Conservation (phyloP, 2,797 vertebrate genomes). For the Ctenopoma kingsleyae region DNA sequence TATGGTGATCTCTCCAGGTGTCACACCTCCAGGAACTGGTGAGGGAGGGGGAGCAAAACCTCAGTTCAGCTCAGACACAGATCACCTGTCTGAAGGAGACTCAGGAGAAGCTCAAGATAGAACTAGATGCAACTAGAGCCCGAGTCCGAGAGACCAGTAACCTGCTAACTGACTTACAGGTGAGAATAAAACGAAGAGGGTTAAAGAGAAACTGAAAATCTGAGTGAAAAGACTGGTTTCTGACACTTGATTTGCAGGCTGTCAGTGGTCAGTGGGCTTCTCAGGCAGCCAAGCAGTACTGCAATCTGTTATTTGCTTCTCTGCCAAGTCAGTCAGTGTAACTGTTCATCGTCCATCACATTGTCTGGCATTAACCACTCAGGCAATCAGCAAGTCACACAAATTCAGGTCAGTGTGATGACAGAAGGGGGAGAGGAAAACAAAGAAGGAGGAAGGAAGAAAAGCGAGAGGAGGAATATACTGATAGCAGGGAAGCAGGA, state of each 20-base stretch:
- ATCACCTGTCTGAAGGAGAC: conserved; percentile 93
- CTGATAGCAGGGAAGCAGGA: conserved; percentile 53
- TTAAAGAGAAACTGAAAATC: neutral
- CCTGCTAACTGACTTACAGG: conserved; percentile 92
- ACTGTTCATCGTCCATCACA: neutral
- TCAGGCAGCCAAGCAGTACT: neutral
- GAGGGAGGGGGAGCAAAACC: conserved; percentile 91
- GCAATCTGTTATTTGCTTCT: neutral
- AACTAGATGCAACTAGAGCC: conserved; percentile 91
- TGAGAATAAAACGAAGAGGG: conserved; percentile 54
- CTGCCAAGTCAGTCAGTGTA: neutral
- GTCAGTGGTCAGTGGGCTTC: neutral
- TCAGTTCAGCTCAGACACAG: conserved; percentile 91
- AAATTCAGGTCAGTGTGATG: neutral
- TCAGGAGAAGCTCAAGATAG: conserved; percentile 92
- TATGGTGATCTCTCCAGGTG: conserved; percentile 80
- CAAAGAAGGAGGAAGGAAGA: conserved; percentile 1
- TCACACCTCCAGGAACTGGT: conserved; percentile 93
- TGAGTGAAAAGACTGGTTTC: neutral
- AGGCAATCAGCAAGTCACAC: neutral
- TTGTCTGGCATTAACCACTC: neutral
- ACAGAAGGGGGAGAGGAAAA: neutral
- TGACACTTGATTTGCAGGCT: neutral
- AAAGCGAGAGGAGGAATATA: conserved; percentile 1
- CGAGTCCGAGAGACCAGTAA: conserved; percentile 93